Evolutionary conservation across 1,140 invertebrate species (phyloP), one percentile per base, ranked within the genome.

Genomic region (Orussus abietinus): DNA sequence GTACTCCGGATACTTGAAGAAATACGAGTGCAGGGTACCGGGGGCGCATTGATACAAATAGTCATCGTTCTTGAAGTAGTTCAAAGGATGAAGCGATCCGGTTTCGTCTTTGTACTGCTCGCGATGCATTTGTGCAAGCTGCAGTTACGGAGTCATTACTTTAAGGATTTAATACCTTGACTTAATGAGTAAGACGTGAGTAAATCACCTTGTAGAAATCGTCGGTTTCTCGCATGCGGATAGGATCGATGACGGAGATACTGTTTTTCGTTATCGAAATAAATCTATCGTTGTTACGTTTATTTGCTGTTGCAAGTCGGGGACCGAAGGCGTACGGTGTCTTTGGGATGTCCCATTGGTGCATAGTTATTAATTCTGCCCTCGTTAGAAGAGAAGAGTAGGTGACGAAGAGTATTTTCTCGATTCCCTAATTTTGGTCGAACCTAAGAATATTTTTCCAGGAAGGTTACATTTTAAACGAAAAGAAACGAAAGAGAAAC

Each of bases 21-120:
- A 31, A 42, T 54, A 57, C 3, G 47, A 47, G 7, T 12, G 11
- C 11, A 46, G 36, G 28, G 75, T 70, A 55, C 74, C 69, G 26
- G 64, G 45, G 9, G 76, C 65, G 51, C 74, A 77, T 47, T 78
- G 75, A 49, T 69, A 79, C 39, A 51, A 49, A 38, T 74, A 74
- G 21, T 72, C 57, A n/a, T 66, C 57, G 7, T 66, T 56, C 42
- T 66, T 72, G 50, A 80, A 81, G 50, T 75, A 80, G 11, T 58
- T 28, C 15, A 79, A 53, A 7, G 76, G 77, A 66, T 80, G 76
- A 31, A 73, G 43, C 3, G 57, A 53, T 40, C 69, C 71, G 10
- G 76, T 57, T 34, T 74, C 68, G 9, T 79, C 78, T 59, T 72
- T 73, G 42, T 80, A 80, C 53, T 77, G 76, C 54, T 77, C 71